Evolutionary conservation across 2,113 vertebrate species (phyloP).

Genomic region (Gallinago media): DNA sequence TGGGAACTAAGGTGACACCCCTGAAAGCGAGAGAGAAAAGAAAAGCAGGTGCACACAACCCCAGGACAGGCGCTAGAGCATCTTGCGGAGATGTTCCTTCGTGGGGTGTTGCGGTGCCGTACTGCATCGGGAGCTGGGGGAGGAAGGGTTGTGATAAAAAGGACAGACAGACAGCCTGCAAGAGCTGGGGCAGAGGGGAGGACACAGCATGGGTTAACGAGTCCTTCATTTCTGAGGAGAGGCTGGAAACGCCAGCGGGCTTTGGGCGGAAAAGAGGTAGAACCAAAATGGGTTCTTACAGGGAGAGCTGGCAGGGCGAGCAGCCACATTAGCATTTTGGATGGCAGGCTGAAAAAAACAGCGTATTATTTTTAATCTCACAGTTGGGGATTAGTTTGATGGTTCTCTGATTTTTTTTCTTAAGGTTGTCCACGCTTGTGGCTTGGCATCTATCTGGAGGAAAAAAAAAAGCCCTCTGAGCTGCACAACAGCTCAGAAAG

Average conservation of each 20-base stretch:
- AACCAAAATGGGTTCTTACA: rapidly evolving
- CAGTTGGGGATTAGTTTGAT: neutral
- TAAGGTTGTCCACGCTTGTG: neutral
- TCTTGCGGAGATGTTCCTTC: neutral
- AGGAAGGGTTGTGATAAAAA: neutral
- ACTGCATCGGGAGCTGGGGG: neutral
- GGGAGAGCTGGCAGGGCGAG: neutral
- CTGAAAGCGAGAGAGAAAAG: neutral
- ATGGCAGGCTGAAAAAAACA: neutral
- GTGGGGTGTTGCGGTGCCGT: rapidly evolving
- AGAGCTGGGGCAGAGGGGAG: neutral
- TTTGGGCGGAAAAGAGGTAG: neutral
- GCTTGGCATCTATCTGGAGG: neutral
- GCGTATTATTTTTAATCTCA: neutral
- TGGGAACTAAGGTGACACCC: neutral
- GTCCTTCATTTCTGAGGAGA: neutral
- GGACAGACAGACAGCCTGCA: neutral
- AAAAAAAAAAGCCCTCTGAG: neutral
- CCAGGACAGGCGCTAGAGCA: neutral
- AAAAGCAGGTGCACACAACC: rapidly evolving
- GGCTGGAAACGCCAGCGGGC: neutral
- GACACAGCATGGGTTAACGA: neutral
- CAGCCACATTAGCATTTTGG: neutral
- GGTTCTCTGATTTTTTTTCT: neutral
- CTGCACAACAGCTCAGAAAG: neutral